phyloP scores from a whole-genome alignment of 2,888 invertebrate species.

The Drosophila fungiperda region DNA sequence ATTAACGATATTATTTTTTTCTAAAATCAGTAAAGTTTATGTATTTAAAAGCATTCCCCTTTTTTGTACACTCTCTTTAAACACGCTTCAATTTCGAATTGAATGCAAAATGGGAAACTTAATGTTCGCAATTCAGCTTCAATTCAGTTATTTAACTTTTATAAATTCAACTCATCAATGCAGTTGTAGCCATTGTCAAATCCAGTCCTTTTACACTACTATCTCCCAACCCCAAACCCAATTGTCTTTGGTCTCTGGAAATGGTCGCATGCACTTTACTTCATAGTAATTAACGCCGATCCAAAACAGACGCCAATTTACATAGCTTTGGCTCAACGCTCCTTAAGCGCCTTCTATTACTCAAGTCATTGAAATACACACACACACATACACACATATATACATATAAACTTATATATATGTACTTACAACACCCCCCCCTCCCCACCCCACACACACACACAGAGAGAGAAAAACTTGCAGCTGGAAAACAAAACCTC shows the following conservation, averaged over 20 bases:
- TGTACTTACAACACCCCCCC: not conserved
- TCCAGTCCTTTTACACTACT: slow-evolving; percentile 8
- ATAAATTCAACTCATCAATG: slow-evolving; percentile 63
- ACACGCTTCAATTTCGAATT: not conserved
- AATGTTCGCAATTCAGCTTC: slow-evolving; percentile 10
- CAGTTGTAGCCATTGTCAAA: slow-evolving; percentile 56
- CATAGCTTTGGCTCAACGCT: slow-evolving; percentile 54
- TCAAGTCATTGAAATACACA: slow-evolving; percentile 50
- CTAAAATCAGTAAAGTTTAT: not conserved
- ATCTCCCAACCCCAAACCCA: not conserved
- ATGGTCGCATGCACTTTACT: slow-evolving; percentile 71
- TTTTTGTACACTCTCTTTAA: not conserved
- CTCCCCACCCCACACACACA: not conserved
- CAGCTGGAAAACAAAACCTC: slow-evolving; percentile 77
- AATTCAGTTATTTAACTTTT: slow-evolving; percentile 44
- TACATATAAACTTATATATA: too few relatives aligned
- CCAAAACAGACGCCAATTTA: slow-evolving; percentile 78
- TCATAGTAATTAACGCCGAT: slow-evolving; percentile 79
- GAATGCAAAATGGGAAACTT: not conserved
- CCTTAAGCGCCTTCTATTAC: slow-evolving; percentile 50
- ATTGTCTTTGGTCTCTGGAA: slow-evolving; percentile 32
- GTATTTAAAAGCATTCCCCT: not conserved
- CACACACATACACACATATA: slow-evolving; percentile 14
- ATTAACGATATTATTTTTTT: not conserved
- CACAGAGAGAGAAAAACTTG: slow-evolving; percentile 47